These are phyloP conservation scores for Lota lota DNA, from an alignment of 2,113 vertebrate genomes.

Conservation along the genomic window DNA sequence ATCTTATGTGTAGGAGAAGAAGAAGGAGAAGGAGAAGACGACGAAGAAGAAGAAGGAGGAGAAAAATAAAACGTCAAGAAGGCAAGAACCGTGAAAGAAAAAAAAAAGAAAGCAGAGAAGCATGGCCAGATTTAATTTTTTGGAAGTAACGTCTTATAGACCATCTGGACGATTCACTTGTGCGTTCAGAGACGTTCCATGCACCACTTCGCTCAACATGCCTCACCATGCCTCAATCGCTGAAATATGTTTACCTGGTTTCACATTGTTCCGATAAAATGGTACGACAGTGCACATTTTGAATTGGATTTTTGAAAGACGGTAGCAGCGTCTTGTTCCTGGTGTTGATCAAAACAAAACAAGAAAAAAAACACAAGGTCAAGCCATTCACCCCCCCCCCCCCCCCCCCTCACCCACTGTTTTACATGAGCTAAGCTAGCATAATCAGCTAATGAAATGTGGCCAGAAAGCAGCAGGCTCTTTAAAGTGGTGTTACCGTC, in stretches of 20 bases:
- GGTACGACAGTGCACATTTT: too few relatives aligned
- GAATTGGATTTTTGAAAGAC: too few relatives aligned
- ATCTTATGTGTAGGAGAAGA: conserved; percentile 51
- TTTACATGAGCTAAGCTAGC: conserved; percentile 49
- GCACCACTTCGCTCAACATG: neutral
- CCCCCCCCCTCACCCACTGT: conserved; percentile 7
- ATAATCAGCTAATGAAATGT: conserved; percentile 67
- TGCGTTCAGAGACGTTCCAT: conserved; percentile 13
- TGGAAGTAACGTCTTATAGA: conserved; percentile 53
- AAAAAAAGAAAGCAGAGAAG: conserved; percentile 25
- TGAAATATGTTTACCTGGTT: too few relatives aligned
- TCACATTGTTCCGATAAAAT: too few relatives aligned
- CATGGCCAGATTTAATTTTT: conserved; percentile 57
- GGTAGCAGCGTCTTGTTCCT: neutral
- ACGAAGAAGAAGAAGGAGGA: conserved; percentile 9
- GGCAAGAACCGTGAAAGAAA: neutral
- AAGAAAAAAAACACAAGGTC: too few relatives aligned
- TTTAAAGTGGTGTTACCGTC: conserved; percentile 48
- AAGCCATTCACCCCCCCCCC: too few relatives aligned
- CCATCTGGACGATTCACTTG: conserved; percentile 61
- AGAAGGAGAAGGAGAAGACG: conserved; percentile 48
- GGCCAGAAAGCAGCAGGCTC: conserved; percentile 38
- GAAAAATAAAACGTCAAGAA: conserved; percentile 29
- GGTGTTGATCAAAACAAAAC: too few relatives aligned
- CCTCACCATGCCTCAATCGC: too few relatives aligned